Conservation (phyloP, 2,888 invertebrate genomes). For the Temnothorax unifasciatus region DNA sequence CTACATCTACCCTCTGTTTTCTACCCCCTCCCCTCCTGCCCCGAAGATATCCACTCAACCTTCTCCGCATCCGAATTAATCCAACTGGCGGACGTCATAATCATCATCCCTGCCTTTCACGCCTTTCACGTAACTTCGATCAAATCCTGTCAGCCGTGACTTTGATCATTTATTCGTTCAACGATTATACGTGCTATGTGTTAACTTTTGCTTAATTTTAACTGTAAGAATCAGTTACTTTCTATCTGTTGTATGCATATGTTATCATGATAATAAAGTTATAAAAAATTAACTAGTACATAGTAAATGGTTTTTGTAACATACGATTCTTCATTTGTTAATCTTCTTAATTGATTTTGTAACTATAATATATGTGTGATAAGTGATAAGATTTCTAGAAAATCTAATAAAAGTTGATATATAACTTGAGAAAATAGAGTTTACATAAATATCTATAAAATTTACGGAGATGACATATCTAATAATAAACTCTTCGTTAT, state of each 20-base stretch:
- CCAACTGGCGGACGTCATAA: conserved; percentile 76
- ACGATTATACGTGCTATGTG: not conserved
- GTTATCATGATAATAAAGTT: not conserved
- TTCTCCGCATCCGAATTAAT: conserved; percentile 36
- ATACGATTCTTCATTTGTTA: not conserved
- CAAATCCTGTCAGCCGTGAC: conserved; percentile 6
- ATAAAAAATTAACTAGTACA: conserved; percentile 4
- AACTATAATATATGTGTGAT: not conserved
- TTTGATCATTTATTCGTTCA: not conserved
- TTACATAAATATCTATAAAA: not conserved
- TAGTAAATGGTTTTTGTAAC: not conserved
- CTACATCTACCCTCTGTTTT: conserved; percentile 44
- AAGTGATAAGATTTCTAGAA: not conserved
- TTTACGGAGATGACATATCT: conserved; percentile 65
- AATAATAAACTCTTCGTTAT: conserved; percentile 55
- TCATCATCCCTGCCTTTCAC: conserved; percentile 65
- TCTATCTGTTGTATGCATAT: not conserved
- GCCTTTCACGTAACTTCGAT: conserved; percentile 33
- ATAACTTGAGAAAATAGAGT: not conserved
- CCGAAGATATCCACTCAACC: conserved; percentile 32
- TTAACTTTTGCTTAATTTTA: not conserved
- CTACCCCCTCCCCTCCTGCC: conserved; percentile 37
- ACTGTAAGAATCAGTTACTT: not conserved
- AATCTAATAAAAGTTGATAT: not conserved
- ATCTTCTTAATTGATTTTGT: not conserved